Evolutionary conservation across 2,113 vertebrate genomes (phyloP).

Genomic region (Cisticola juncidis): DNA sequence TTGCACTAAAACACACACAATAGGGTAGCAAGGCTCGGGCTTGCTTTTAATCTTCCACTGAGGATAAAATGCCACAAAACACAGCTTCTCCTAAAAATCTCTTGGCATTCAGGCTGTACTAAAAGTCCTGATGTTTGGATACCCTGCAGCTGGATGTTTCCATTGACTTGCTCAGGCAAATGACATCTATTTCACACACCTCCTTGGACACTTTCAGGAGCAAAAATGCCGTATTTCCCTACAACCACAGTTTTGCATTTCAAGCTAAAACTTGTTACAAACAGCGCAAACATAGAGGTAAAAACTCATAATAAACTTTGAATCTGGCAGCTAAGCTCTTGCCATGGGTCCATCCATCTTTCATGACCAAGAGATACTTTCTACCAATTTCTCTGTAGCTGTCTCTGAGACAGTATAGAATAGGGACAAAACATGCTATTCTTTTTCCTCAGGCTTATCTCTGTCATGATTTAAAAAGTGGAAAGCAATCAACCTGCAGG

Average conservation of each 20-base stretch:
- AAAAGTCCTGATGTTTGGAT: conserved; percentile 20
- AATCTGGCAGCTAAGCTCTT: conserved; percentile 39
- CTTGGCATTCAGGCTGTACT: conserved; percentile 16
- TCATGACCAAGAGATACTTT: conserved; percentile 43
- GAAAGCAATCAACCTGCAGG: conserved; percentile 15
- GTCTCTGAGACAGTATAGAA: background rate
- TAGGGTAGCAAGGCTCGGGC: background rate
- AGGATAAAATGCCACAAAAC: conserved; percentile 23
- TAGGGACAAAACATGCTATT: background rate
- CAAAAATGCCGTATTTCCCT: conserved; percentile 19
- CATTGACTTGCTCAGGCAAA: background rate
- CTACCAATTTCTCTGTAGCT: conserved; percentile 12
- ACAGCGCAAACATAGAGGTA: conserved; percentile 45
- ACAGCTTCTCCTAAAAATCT: background rate
- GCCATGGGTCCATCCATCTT: conserved; percentile 29
- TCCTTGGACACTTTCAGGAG: conserved; percentile 9
- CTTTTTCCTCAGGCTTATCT: conserved; percentile 37
- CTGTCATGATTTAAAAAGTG: conserved; percentile 36
- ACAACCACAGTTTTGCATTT: conserved; percentile 37
- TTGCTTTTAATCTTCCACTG: background rate
- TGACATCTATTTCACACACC: background rate
- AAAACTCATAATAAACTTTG: conserved; percentile 6
- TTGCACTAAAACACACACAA: background rate
- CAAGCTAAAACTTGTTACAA: conserved; percentile 43
- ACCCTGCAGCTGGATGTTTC: conserved; percentile 20